phyloP scores from a whole-genome alignment of 2,888 invertebrate species.

The Pachliopta kotzebuea region DNA sequence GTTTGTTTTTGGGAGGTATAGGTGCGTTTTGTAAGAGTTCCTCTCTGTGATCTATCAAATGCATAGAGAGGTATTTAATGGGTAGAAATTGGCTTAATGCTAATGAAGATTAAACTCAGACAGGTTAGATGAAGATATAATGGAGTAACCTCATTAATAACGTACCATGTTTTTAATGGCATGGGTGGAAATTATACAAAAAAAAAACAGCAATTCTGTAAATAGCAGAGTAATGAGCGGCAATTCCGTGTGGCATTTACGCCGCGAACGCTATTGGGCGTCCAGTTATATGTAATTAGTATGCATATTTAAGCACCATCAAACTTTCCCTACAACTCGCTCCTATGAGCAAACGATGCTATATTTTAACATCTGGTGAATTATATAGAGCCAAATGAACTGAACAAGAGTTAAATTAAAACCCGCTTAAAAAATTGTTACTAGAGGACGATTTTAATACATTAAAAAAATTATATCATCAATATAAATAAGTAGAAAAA shows the following conservation, averaged over 20 bases:
- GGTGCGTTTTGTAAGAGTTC: too few species aligned
- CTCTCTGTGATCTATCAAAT: too few species aligned
- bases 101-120: too few species aligned
- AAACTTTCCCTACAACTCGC: conserved; percentile 46
- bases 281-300: conserved; percentile 28
- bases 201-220: conserved; percentile 20
- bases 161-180: not conserved
- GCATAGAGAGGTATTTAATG: too few species aligned
- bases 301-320: conserved; percentile 40
- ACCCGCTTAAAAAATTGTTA: too few species aligned
- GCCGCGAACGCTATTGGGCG: conserved; percentile 34
- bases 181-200: conserved; percentile 27
- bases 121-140: too few species aligned
- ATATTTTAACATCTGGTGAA: conserved; percentile 42
- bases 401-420: too few species aligned
- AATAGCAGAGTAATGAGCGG: conserved; percentile 33
- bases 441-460: too few species aligned
- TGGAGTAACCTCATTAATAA: not conserved
- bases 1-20: too few species aligned
- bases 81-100: too few species aligned
- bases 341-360: conserved; percentile 35
- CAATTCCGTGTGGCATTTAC: conserved; percentile 29
- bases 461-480: too few species aligned
- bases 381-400: not conserved
- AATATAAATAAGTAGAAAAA: too few species aligned